Conservation (phyloP, 2,888 invertebrate genomes). For the Luffia ferchaultella region DNA sequence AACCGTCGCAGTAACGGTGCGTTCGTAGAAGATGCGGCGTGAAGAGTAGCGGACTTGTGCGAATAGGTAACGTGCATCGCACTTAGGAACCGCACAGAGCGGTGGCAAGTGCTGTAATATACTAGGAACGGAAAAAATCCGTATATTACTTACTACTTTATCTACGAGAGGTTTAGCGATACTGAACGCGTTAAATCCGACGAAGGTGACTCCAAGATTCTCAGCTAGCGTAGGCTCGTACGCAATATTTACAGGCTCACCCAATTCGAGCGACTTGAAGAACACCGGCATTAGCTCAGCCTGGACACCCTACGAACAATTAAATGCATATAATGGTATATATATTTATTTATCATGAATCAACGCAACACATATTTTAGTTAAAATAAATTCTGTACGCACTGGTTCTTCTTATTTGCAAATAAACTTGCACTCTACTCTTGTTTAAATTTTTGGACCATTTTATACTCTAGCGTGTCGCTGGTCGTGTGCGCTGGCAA, state of each 20-base stretch:
- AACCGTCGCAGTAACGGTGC: too few relatives aligned
- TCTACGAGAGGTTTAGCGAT: slow-evolving; percentile 77
- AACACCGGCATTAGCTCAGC: slow-evolving; percentile 89
- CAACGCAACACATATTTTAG: too few relatives aligned
- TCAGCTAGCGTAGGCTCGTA: slow-evolving; percentile 79
- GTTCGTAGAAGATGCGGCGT: too few relatives aligned
- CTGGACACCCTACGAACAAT: slow-evolving; percentile 78
- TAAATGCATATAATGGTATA: slow-evolving; percentile 8
- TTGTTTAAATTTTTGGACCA: not conserved
- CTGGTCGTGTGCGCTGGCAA: not conserved
- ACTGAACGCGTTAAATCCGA: slow-evolving; percentile 83
- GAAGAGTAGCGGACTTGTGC: too few relatives aligned
- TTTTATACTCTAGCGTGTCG: not conserved
- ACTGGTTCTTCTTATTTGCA: not conserved
- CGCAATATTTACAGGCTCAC: slow-evolving; percentile 69
- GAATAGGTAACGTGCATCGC: too few relatives aligned
- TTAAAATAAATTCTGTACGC: too few relatives aligned
- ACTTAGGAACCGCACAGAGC: too few relatives aligned
- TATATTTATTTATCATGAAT: slow-evolving; percentile 1
- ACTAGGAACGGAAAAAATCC: not conserved
- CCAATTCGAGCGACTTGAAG: slow-evolving; percentile 73
- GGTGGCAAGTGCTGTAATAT: too few relatives aligned
- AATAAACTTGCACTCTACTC: not conserved
- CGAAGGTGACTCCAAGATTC: slow-evolving; percentile 79
- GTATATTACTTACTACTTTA: slow-evolving; percentile 66